Percentiles rank a stretch among this genome's conserved stretches.
Evolutionary conservation across 2,113 vertebrate species (phyloP).

Genomic region (Neolamprologus kungweensis): DNA sequence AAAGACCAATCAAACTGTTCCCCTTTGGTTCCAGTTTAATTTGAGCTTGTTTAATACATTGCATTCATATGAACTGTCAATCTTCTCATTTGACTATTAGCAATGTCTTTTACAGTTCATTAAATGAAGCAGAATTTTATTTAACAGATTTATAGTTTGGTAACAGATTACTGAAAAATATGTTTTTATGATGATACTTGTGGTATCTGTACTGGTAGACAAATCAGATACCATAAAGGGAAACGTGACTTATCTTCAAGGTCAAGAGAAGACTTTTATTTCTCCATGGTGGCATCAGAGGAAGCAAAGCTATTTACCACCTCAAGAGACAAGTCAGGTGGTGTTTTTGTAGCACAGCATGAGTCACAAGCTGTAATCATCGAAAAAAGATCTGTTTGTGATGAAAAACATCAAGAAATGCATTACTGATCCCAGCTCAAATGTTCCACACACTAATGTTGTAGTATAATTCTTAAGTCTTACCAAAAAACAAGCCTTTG

Average conservation of each 20-base stretch:
- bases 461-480: neutral
- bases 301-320: constrained; percentile 27
- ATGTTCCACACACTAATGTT: neutral
- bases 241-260: constrained; percentile 10
- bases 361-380: neutral
- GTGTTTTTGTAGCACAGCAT: neutral
- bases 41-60: neutral
- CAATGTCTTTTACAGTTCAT: neutral
- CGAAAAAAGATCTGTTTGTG: neutral
- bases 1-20: neutral
- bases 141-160: neutral
- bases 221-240: constrained; percentile 2
- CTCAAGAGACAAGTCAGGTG: constrained; percentile 11
- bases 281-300: constrained; percentile 31
- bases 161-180: neutral
- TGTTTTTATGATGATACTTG: neutral
- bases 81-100: neutral
- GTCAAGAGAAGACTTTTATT: constrained; percentile 24
- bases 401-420: neutral
- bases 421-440: neutral
- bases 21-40: neutral
- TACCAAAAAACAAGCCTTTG: constrained; percentile 4
- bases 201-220: neutral
- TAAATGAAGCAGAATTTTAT: neutral
- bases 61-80: neutral